Percentiles rank a stretch among this genome's conserved stretches.
Evolutionary conservation across 1,140 invertebrate genomes (phyloP).

Genomic region (Drosophila willistoni): DNA sequence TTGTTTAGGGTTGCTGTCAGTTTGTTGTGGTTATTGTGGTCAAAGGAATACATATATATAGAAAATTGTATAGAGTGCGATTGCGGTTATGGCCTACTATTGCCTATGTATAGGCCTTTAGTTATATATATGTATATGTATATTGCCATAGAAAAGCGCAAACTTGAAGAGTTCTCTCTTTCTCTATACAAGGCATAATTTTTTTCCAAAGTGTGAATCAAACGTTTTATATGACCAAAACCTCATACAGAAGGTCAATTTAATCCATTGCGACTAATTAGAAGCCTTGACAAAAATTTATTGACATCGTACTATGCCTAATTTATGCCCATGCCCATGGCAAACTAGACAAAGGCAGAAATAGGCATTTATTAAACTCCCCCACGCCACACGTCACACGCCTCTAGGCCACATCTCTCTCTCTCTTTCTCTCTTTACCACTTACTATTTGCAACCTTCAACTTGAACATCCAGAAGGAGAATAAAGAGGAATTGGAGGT

Average conservation of each 20-base stretch:
- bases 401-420: no score
- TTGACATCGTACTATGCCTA: background rate
- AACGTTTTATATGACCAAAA: no score
- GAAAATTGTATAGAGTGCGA: constrained; percentile 2
- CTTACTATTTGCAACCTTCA: constrained; percentile 35
- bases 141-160: background rate
- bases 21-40: constrained; percentile 53
- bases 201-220: no score
- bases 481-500: background rate
- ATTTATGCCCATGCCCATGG: constrained; percentile 16
- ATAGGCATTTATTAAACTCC: no score
- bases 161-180: constrained; percentile 1
- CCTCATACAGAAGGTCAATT: background rate
- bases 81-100: constrained; percentile 1
- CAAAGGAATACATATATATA: background rate
- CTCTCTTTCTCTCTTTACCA: no score
- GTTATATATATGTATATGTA: no score
- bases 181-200: no score
- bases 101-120: background rate
- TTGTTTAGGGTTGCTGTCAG: constrained; percentile 39
- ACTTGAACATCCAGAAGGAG: constrained; percentile 43
- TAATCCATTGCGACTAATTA: constrained; percentile 3
- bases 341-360: no score
- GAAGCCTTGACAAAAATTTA: constrained; percentile 5
- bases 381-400: no score